Evolutionary conservation across 1,140 invertebrate genomes (phyloP), one percentile per base, ranked within the genome.

Genomic region (Solen grandis): DNA sequence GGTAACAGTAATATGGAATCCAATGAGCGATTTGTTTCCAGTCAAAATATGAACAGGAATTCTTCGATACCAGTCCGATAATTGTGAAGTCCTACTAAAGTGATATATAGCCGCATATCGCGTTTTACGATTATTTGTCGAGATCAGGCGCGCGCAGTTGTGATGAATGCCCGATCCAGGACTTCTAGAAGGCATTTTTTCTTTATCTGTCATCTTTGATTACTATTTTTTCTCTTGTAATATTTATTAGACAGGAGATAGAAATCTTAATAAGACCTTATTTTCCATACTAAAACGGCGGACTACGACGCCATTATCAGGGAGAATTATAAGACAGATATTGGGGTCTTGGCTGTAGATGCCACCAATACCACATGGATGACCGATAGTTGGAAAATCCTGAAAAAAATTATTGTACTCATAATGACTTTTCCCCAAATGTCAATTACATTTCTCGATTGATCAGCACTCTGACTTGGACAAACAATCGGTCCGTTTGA

Each of bases 141-240:
- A 27, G 29, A 36, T 46, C 41, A 35, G 31, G 27, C 60, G 4
- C 33, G 19, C 27, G n/a, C 19, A 38, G 4, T 41, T 31, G 46
- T 55, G 73, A 65, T 76, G 73, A 65, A 75, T 63, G 22, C 36
- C 59, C 31, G 10, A n/a, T 50, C 3, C 31, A 19, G 38, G 41
- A 76, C 63, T 54, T 54, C 52, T 65, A 27, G 36, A n/a, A 19
- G 22, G 41, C 22, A 29, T n/a, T n/a, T 65, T 2, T 76, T 76
- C 41, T 36, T 69, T 69, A 65, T 72, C 75, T 65, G 54, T 78
- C 75, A 78, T 68, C 68, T 78, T 78, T 78, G 75, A 78, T 78
- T 78, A 78, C 75, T 66, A 50, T 78, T 78, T 52, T 29, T 46
- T 68, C 54, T 66, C 35, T 33, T 60, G 66, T 36, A 62, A 78